Evolutionary conservation across 2,888 invertebrate genomes (phyloP).

Genomic region (Plebejus argus): DNA sequence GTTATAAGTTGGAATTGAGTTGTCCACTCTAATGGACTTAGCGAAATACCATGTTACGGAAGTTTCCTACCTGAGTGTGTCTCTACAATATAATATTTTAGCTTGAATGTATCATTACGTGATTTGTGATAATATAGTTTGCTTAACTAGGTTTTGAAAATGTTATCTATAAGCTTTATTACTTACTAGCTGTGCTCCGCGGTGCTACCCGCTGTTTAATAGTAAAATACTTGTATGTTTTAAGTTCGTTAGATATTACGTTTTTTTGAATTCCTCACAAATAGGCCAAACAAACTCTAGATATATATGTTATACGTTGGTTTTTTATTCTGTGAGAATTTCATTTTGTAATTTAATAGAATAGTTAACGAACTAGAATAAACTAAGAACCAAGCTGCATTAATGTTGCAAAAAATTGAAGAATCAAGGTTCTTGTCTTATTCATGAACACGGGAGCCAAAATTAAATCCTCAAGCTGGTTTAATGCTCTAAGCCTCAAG

Average conservation of each 20-base stretch:
- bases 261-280: no score
- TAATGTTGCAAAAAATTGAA: no score
- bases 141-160: not conserved
- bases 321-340: no score
- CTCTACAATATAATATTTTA: not conserved
- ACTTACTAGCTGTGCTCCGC: not conserved
- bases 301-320: no score
- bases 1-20: slow-evolving; percentile 31
- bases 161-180: not conserved
- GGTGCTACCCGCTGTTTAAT: no score
- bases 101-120: not conserved
- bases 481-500: no score
- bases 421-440: not conserved
- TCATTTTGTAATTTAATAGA: no score
- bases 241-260: no score
- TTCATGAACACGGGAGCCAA: not conserved
- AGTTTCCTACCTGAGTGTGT: slow-evolving; percentile 12
- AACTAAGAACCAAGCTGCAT: no score
- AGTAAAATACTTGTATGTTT: no score
- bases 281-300: no score
- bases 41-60: slow-evolving; percentile 16
- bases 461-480: not conserved
- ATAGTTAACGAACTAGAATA: no score
- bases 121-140: not conserved
- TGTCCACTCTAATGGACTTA: slow-evolving; percentile 27